These are phyloP conservation scores for Menidia beryllina DNA, from an alignment of 2,113 vertebrate genomes.

Conservation along the genomic window DNA sequence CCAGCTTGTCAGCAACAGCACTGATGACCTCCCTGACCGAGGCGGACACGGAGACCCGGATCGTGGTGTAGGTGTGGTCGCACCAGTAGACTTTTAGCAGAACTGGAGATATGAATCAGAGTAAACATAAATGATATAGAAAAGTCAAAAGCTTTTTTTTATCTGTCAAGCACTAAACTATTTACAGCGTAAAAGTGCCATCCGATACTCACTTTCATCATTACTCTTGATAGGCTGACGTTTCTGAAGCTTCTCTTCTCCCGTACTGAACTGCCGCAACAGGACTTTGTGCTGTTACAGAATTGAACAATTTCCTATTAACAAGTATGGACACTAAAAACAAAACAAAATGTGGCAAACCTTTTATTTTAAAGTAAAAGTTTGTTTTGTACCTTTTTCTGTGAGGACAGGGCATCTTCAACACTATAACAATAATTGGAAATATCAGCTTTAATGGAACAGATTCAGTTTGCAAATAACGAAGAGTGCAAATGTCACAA, in stretches of 20 bases:
- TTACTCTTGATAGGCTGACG: conserved; percentile 90
- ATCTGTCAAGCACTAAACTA: neutral
- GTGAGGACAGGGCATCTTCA: conserved; percentile 88
- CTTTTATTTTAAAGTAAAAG: neutral
- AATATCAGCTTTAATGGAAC: neutral
- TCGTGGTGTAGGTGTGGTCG: conserved; percentile 97
- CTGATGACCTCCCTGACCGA: conserved; percentile 92
- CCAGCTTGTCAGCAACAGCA: conserved; percentile 93
- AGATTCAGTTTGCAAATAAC: neutral
- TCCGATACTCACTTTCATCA: conserved; percentile 89
- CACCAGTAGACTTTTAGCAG: conserved; percentile 96
- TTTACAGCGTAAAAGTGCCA: neutral
- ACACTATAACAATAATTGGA: conserved; percentile 78
- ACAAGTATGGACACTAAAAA: neutral
- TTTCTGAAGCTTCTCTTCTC: conserved; percentile 92
- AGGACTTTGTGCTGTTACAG: conserved; percentile 92
- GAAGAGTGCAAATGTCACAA: neutral
- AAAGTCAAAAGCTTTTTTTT: neutral
- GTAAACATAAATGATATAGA: conserved; percentile 1
- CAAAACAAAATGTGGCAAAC: neutral
- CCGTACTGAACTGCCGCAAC: conserved; percentile 91
- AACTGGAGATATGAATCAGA: conserved; percentile 81
- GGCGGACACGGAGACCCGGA: conserved; percentile 89
- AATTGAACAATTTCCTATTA: neutral
- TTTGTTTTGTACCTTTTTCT: conserved; percentile 87